Evolutionary conservation across 2,113 vertebrate species (phyloP).

Genomic region (Coracopsis vasa): DNA sequence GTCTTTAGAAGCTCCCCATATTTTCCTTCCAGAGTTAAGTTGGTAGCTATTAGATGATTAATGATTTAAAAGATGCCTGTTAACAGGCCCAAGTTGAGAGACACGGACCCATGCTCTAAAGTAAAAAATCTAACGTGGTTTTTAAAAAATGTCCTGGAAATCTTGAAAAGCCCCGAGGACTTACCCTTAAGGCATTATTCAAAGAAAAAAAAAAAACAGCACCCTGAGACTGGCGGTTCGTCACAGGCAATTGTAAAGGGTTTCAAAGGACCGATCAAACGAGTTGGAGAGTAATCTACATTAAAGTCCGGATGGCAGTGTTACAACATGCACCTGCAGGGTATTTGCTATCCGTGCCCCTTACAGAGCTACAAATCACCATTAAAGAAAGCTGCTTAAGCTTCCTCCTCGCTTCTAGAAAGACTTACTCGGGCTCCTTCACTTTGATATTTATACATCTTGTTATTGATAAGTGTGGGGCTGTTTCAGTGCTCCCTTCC

Average conservation of each 20-base stretch:
- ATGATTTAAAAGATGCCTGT: slow-evolving; percentile 48
- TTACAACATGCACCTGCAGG: slow-evolving; percentile 80
- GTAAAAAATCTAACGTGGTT: slow-evolving; percentile 60
- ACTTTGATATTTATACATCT: slow-evolving; percentile 76
- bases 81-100: slow-evolving; percentile 60
- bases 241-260: slow-evolving; percentile 84
- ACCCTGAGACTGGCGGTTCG: slow-evolving; percentile 75
- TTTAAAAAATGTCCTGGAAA: slow-evolving; percentile 35
- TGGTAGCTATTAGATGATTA: slow-evolving; percentile 44
- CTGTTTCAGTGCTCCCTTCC: slow-evolving; percentile 6
- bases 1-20: neutral
- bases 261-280: slow-evolving; percentile 84
- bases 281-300: slow-evolving; percentile 78
- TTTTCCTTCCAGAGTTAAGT: neutral
- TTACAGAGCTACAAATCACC: slow-evolving; percentile 78
- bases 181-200: slow-evolving; percentile 80
- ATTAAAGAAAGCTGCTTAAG: slow-evolving; percentile 76
- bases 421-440: slow-evolving; percentile 67
- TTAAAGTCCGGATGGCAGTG: slow-evolving; percentile 79
- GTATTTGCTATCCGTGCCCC: slow-evolving; percentile 75
- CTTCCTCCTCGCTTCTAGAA: slow-evolving; percentile 66
- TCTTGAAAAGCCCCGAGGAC: slow-evolving; percentile 78
- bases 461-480: slow-evolving; percentile 62
- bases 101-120: slow-evolving; percentile 23
- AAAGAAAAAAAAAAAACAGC: slow-evolving; percentile 57